Evolutionary conservation across 2,797 vertebrate species (phyloP).

Genomic region (Yasuhikotakia modesta): DNA sequence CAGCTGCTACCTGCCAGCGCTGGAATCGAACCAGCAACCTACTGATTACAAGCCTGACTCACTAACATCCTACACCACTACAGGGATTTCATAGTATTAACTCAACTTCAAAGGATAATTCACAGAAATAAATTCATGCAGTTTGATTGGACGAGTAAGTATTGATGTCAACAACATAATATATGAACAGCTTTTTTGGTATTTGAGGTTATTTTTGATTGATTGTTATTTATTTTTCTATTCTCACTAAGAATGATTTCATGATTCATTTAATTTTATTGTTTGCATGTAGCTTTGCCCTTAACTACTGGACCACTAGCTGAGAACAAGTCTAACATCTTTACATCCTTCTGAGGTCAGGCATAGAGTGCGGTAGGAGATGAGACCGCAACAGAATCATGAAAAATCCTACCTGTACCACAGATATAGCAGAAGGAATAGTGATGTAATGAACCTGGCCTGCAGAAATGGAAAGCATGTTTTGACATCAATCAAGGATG

Average conservation of each 20-base stretch:
- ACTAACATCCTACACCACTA: background rate
- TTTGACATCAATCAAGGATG: constrained; percentile 21
- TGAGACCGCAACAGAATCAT: background rate
- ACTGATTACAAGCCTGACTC: too few species aligned
- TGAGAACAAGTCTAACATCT: background rate
- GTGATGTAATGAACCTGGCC: constrained; percentile 9
- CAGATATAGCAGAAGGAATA: background rate
- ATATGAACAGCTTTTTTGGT: background rate
- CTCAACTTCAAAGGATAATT: constrained; percentile 14
- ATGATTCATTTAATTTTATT: background rate
- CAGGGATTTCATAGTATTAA: background rate
- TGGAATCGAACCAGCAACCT: too few species aligned
- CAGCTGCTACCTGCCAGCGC: too few species aligned
- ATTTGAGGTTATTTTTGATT: background rate
- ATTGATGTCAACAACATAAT: background rate
- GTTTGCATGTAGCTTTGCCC: background rate
- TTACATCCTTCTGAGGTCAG: background rate
- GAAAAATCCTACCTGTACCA: background rate
- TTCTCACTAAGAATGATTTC: background rate
- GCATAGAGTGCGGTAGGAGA: background rate
- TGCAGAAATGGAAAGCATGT: constrained; percentile 12
- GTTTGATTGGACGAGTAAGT: background rate
- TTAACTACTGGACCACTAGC: background rate
- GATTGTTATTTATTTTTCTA: background rate
- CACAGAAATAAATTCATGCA: too few species aligned